Percentiles rank a stretch among this genome's conserved stretches.
These are phyloP conservation scores for Coboldia fuscipes DNA, from an alignment of 1,140 invertebrate genomes.

Conservation along the genomic window DNA sequence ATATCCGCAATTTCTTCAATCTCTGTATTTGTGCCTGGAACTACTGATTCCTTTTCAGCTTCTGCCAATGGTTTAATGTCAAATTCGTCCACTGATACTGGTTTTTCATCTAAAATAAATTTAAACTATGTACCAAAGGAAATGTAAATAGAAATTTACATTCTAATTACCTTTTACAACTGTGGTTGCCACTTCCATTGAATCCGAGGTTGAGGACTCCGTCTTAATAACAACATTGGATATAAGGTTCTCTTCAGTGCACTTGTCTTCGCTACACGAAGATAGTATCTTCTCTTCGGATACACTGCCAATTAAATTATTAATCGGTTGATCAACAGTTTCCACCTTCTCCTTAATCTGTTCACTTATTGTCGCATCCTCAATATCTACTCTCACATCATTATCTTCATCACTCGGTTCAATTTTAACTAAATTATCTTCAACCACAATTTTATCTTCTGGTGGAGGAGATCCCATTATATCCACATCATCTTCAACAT, in stretches of 20 bases:
- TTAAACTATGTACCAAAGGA: too few species aligned
- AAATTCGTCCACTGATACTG: too few species aligned
- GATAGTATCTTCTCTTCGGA: too few species aligned
- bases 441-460: slow-evolving; percentile 16
- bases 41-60: neutral
- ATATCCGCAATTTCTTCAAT: slow-evolving; percentile 30
- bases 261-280: too few species aligned
- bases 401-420: slow-evolving; percentile 6
- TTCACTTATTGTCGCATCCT: neutral
- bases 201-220: too few species aligned
- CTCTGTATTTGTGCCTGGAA: neutral
- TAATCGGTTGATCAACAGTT: slow-evolving; percentile 19
- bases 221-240: too few species aligned
- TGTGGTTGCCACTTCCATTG: too few species aligned
- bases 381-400: neutral
- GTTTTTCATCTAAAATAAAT: too few species aligned
- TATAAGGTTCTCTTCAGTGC: too few species aligned
- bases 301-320: too few species aligned
- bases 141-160: too few species aligned
- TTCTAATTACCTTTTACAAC: too few species aligned
- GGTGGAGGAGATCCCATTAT: slow-evolving; percentile 17
- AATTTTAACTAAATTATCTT: slow-evolving; percentile 17
- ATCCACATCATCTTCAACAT: slow-evolving; percentile 14
- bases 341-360: slow-evolving; percentile 7
- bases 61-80: slow-evolving; percentile 1